Base-by-base conservation (phyloP, 1,140 invertebrate genomes). In the Procambarus clarkii region DNA sequence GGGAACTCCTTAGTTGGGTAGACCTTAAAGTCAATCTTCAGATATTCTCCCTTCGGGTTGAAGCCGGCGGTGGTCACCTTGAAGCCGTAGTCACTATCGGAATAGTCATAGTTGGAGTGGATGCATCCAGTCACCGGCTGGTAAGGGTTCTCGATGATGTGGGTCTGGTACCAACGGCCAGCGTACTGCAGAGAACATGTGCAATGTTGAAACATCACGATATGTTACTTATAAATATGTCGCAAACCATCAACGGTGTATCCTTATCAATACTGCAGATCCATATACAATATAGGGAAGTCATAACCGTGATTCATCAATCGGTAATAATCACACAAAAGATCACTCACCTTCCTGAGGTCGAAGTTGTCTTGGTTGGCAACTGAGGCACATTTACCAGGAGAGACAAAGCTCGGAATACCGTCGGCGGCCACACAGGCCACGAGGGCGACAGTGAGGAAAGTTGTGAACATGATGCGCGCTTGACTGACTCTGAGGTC, bases 1-100 rank as follows among this genome's bases (percentile, higher is more conserved):
- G 84, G 84, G 84, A 76, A 76, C 45, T 77, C 64, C 69, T 86
- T 76, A 9, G 84, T 86, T 11, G 84, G 84, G 74, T 86, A 86
- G 84, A 86, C 50, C 46, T 86, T 86, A 3, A 64, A 44, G 44
- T 76, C 48, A 45, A 54, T 46, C 45, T 50, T 50, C 9, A 76
- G 18, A 46, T 86, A 76, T 2, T 76, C 69, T 5, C 50, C 48
- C 1, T 46, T 21, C 50, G 45, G 45, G 46, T 21, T 86, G 45
- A 86, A 76, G 46, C 84, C 84, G 5, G 69, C 84, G 21, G 84
- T 86, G 45, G 64, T 77, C 54, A 86, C 84, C 46, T 86, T 74
- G 84, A 86, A 86, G 24, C 84, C 84, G 15, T 54, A 76, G 45
- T 50, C 48, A 13, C 15, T 48, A 5, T 50, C 71, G 9, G 84